Conservation (phyloP, 2,797 vertebrate genomes). For the Caiman crocodilus region DNA sequence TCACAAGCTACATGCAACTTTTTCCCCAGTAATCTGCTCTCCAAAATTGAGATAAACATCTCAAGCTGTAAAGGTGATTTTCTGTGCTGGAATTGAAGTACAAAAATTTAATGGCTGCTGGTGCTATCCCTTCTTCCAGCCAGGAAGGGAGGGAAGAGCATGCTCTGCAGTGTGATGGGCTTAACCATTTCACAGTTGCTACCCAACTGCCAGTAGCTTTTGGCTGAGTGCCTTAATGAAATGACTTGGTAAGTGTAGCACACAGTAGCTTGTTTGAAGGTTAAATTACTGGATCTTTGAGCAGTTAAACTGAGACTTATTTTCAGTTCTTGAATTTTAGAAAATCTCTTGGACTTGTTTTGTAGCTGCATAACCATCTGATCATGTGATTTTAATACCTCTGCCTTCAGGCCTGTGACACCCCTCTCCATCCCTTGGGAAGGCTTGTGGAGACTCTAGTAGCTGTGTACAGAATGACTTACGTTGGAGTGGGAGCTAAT, state of each 20-base stretch:
- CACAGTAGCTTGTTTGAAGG: not conserved
- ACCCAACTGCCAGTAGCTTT: too few species aligned
- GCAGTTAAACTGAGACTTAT: not conserved
- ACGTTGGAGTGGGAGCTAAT: slow-evolving; percentile 96
- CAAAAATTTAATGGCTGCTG: too few species aligned
- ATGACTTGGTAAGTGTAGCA: too few species aligned
- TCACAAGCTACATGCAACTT: not conserved
- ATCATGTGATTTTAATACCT: not conserved
- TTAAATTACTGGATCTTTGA: not conserved
- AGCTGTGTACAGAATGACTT: slow-evolving; percentile 97
- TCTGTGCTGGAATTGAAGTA: too few species aligned
- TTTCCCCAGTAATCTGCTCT: too few species aligned
- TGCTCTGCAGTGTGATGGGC: too few species aligned
- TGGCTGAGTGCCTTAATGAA: too few species aligned
- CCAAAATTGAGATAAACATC: not conserved
- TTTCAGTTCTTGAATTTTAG: too few species aligned
- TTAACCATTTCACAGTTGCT: too few species aligned
- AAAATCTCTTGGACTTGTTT: not conserved
- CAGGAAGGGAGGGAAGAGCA: too few species aligned
- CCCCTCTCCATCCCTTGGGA: slow-evolving; percentile 93
- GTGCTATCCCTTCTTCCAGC: too few species aligned
- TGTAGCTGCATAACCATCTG: not conserved
- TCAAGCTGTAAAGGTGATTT: too few species aligned
- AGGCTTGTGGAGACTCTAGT: slow-evolving; percentile 93
- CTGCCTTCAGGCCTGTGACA: slow-evolving; percentile 93